Evolutionary conservation across 2,888 invertebrate genomes (phyloP), one percentile per base, ranked within the genome.

Genomic region (Synergus umbraculus): DNA sequence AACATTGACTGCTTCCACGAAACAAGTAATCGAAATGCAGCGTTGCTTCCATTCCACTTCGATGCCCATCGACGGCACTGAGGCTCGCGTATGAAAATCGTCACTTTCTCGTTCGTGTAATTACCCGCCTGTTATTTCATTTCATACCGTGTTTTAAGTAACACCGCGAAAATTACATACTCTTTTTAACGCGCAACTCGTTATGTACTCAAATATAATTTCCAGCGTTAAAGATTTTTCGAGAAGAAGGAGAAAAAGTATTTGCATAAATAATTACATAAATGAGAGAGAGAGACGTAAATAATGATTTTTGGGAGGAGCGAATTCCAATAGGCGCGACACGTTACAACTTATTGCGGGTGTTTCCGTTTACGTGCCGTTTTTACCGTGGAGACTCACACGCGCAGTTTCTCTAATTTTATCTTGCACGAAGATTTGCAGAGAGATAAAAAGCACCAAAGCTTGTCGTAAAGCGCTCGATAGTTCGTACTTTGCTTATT

Each of bases 71-170:
- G 81, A 67, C 81, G 78, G 79, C 79, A 67, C 81, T 79, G 78
- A 66, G 79, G 80, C 77, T 79, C 79, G 82, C 77, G 73, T 73
- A 83, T 78, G 81, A 79, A 81, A 81, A 81, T 85, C 85, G 78
- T 84, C 84, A 84, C 85, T 86, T 85, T 86, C 85, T 84, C 84
- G 81, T 84, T 84, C 84, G 76, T 79, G 85, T 80, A 82, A 86
- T 85, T 86, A 85, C 79, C 79, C 80, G 76, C 63, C 58, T 76
- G n/a, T 73, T 73, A 73, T 73, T 54, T 73, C 54, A 73, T 73
- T 73, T 49, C 73, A 29, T 73, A 54, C 18, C 49, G 37, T 54
- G 49, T 54, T 73, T 73, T 73, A 73, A 73, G 46, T 44, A 60
- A 49, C 73, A 15, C 37, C 9, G 37, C 29, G 13, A 73, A 73